phyloP scores from a whole-genome alignment of 1,140 invertebrate genomes.

The Lasaia peninsularis region DNA sequence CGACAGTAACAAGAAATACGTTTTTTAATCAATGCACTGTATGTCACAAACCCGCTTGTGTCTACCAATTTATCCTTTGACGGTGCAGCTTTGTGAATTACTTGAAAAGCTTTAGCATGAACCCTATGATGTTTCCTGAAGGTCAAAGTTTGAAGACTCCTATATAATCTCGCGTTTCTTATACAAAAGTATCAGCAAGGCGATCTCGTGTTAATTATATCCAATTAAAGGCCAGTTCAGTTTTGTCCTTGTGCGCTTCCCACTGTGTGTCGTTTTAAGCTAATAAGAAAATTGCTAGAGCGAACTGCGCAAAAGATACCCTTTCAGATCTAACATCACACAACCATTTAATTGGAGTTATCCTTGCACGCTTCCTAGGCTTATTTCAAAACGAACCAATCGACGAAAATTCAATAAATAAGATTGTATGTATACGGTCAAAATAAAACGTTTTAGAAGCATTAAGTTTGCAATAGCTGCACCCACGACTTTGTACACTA shows the following conservation, averaged over 20 bases:
- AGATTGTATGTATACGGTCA: neutral
- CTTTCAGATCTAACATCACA: neutral
- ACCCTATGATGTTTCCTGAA: neutral
- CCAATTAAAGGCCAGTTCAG: constrained; percentile 42
- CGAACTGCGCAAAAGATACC: neutral
- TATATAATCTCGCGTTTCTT: neutral
- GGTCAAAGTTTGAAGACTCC: neutral
- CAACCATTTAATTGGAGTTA: neutral
- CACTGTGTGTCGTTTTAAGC: constrained; percentile 24
- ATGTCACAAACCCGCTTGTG: too few species aligned
- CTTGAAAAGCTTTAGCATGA: neutral
- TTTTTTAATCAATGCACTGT: too few species aligned
- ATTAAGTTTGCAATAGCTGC: too few species aligned
- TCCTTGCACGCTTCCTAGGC: neutral
- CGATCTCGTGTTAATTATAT: constrained; percentile 31
- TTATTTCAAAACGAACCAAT: neutral
- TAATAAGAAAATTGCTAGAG: constrained; percentile 10
- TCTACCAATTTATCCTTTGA: too few species aligned
- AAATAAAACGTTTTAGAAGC: too few species aligned
- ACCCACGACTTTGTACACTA: too few species aligned
- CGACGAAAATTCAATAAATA: neutral
- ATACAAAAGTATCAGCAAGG: constrained; percentile 26
- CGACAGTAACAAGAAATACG: too few species aligned
- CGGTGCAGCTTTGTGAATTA: too few species aligned
- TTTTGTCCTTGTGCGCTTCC: constrained; percentile 31